Base-by-base conservation (phyloP, 2,888 invertebrate species). In the Caradrina clavipalpis region DNA sequence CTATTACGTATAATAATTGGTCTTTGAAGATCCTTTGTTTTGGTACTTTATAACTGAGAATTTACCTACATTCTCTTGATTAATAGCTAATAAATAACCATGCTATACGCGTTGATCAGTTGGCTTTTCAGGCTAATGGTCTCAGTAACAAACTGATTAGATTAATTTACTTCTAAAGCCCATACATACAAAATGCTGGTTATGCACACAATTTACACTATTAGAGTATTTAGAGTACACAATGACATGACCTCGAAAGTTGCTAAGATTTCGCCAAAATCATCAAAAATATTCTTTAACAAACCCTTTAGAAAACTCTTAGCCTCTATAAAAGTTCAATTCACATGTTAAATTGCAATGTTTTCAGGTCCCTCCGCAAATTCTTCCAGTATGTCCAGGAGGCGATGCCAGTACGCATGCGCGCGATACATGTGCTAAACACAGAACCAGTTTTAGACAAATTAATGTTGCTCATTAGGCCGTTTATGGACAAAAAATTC, bases 321-420 rank as follows among this genome's bases (percentile, higher is more conserved):
- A 19, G 8, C 5, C 5, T 13, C 2, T 8, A 2, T 26, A 22
- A 55, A 50, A 35, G 13, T 22, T 50, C 21, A 13, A 50, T 54
- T 72, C 4, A 67, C 8, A 55, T 39, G 17, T 45, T 17, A 61
- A 26, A 26, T 42, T 53, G 22, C 31, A 63, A 63, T 39, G 21
- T 35, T 92, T 93, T 2, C 94, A 96, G 96, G 61, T 92, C 96
- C 0, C 89, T 97, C 1, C 96, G 96, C 51, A 96, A 97, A 86
- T 97, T 97, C 89, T 97, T 97, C 92, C 95, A 96, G 71, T 98
- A 97, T 88, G 89, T 97, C 4, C 97, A 98, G 88, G 97, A 98
- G 83, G 97, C 96, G 19, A 89, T 97, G 89, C 97, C 97, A 0
- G 96, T 97, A 3, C 96, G 97, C 69, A 95, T 98, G 89, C 96